Conservation (phyloP, 1,140 invertebrate genomes). For the Monomorium pharaonis region DNA sequence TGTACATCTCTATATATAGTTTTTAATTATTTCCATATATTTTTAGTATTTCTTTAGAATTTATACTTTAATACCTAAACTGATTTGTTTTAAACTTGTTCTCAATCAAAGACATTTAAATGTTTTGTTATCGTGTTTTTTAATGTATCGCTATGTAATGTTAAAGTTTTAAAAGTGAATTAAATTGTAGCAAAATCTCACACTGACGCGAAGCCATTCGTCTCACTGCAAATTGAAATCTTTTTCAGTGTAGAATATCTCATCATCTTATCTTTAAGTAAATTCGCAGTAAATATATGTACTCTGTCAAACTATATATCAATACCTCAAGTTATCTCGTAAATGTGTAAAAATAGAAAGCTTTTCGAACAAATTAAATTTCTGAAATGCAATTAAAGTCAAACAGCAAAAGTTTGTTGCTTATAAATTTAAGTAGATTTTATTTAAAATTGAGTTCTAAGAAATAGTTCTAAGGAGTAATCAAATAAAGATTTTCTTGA, state of each 20-base stretch:
- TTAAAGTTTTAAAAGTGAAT: constrained; percentile 20
- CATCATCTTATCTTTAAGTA: constrained; percentile 34
- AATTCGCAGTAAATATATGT: not conserved
- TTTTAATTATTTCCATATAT: not conserved
- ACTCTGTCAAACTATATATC: not conserved
- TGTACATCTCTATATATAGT: not conserved
- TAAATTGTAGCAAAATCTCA: constrained; percentile 8
- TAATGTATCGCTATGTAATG: not conserved
- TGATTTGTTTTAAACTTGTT: not conserved
- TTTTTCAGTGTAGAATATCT: constrained; percentile 11
- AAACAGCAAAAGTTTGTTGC: not conserved
- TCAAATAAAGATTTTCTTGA: not conserved
- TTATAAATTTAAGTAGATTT: not conserved
- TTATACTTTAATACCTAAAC: not conserved
- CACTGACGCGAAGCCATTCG: not conserved
- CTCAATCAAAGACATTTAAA: not conserved
- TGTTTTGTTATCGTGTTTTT: not conserved
- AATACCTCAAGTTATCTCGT: not conserved
- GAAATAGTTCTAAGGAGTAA: not conserved
- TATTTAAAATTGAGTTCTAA: not conserved
- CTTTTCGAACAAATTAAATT: not conserved
- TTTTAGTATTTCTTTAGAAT: not conserved
- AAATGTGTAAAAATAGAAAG: not conserved
- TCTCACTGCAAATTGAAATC: not conserved
- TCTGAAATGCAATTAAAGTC: constrained; percentile 13